phyloP scores from a whole-genome alignment of 2,113 vertebrate genomes.

The Tupaia tana region DNA sequence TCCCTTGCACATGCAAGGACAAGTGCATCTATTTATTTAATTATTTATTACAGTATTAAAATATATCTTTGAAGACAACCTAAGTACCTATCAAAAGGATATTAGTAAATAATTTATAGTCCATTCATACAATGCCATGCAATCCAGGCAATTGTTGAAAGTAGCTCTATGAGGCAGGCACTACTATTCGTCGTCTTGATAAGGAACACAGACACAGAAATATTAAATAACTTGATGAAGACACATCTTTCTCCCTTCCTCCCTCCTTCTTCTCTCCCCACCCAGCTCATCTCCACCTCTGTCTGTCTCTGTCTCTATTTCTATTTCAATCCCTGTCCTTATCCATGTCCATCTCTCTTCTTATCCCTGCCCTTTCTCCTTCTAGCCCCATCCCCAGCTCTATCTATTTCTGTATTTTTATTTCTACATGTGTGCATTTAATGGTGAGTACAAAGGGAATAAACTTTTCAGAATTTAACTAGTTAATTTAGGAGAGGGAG shows the following conservation, averaged over 20 bases:
- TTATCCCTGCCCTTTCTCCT: neutral
- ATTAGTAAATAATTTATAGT: neutral
- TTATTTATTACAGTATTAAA: neutral
- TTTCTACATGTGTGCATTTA: rapidly evolving
- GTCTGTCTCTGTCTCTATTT: no score
- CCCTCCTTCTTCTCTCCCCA: no score
- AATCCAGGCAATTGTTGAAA: no score
- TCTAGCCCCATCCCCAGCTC: neutral
- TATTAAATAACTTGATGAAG: neutral
- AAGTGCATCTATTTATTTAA: neutral
- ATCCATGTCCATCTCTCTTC: no score
- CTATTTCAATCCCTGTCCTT: no score
- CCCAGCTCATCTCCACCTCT: no score
- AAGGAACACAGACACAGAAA: neutral
- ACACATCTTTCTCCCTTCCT: no score
- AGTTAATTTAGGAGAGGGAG: neutral
- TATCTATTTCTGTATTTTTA: no score
- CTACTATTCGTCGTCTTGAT: neutral
- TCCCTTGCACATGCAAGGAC: neutral
- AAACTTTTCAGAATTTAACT: neutral
- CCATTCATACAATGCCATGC: neutral
- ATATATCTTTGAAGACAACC: neutral
- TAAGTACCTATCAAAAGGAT: neutral
- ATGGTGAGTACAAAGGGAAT: rapidly evolving
- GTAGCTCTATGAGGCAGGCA: neutral